Percentiles rank a stretch among this genome's conserved stretches.
Conservation (phyloP, 2,888 invertebrate species). For the Meloe dianella region DNA sequence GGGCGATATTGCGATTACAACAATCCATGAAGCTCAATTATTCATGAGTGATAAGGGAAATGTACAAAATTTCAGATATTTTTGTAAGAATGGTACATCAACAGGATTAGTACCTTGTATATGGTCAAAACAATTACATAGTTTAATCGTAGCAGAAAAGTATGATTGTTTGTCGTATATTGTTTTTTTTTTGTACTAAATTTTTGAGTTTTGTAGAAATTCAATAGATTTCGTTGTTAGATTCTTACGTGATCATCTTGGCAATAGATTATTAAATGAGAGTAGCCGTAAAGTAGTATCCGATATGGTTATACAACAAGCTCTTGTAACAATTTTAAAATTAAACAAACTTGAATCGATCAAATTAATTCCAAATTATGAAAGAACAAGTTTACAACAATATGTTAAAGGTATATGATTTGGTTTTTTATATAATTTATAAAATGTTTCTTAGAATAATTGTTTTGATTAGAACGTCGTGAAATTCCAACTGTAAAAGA, state of each 20-base stretch:
- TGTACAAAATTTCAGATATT: conserved; percentile 43
- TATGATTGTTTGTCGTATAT: conserved; percentile 54
- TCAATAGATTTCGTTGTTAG: not conserved
- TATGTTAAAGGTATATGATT: conserved; percentile 8
- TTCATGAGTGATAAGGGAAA: conserved; percentile 43
- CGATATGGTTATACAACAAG: not conserved
- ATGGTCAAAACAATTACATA: conserved; percentile 70
- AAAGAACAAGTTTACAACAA: not conserved
- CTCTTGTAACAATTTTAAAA: conserved; percentile 9
- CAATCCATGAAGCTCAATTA: conserved; percentile 53
- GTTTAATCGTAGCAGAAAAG: conserved; percentile 64
- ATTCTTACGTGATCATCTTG: not conserved
- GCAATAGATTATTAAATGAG: not conserved
- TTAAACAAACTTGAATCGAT: not conserved
- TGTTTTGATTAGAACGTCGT: conserved; percentile 25
- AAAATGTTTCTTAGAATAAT: not conserved
- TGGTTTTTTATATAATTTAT: not conserved
- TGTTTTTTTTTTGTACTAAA: not conserved
- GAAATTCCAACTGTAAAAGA: conserved; percentile 35
- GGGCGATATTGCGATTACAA: conserved; percentile 66
- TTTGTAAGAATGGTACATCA: conserved; percentile 52
- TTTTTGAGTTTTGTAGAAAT: conserved; percentile 15
- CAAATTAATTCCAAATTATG: conserved; percentile 1
- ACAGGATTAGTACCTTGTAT: conserved; percentile 61
- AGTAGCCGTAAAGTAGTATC: not conserved